phyloP scores from a whole-genome alignment of 2,888 invertebrate genomes.

The Agrochola macilenta region DNA sequence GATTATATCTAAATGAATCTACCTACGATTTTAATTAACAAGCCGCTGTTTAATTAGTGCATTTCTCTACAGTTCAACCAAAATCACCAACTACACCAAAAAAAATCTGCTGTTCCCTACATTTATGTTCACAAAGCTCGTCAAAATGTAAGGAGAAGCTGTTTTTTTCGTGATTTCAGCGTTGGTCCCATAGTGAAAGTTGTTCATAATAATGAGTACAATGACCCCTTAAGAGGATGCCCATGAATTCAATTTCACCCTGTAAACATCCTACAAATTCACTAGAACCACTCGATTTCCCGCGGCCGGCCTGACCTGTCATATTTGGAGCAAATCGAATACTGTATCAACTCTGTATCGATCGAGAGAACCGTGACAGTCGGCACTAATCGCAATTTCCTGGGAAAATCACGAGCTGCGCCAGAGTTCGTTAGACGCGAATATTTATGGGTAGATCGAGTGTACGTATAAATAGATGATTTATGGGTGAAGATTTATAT shows the following conservation, averaged over 20 bases:
- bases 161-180: too few relatives aligned
- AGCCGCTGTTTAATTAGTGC: too few relatives aligned
- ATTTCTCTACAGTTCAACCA: too few relatives aligned
- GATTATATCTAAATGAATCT: too few relatives aligned
- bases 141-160: too few relatives aligned
- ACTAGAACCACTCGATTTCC: slow-evolving; percentile 29
- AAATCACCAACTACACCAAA: neutral
- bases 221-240: too few relatives aligned
- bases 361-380: slow-evolving; percentile 58
- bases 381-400: slow-evolving; percentile 78
- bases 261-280: slow-evolving; percentile 2
- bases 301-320: slow-evolving; percentile 47
- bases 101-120: too few relatives aligned
- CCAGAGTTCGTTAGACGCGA: slow-evolving; percentile 37
- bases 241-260: too few relatives aligned
- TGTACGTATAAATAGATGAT: slow-evolving; percentile 30
- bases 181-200: too few relatives aligned
- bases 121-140: too few relatives aligned
- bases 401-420: slow-evolving; percentile 74
- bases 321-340: slow-evolving; percentile 65
- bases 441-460: slow-evolving; percentile 22
- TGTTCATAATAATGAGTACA: too few relatives aligned
- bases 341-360: slow-evolving; percentile 28
- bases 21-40: too few relatives aligned
- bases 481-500: slow-evolving; percentile 15